A percentile compares a stretch with the other conserved stretches of the same genome.
These are phyloP conservation scores for Myiothlypis chrysogaster DNA, from an alignment of 2,797 vertebrate genomes.

Conservation along the genomic window DNA sequence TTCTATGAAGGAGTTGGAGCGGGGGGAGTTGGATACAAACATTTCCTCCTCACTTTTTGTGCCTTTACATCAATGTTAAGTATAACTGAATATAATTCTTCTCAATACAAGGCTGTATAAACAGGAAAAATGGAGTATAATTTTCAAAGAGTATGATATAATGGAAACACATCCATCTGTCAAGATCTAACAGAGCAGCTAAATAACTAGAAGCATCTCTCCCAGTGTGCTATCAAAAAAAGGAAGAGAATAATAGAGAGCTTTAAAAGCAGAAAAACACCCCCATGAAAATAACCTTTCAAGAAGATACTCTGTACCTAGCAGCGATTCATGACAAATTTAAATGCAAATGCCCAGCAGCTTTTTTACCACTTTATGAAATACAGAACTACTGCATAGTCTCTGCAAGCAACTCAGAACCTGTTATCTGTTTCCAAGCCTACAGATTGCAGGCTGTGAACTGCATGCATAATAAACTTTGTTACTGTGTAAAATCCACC, in stretches of 20 bases:
- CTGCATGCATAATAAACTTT: neutral
- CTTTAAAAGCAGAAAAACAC: neutral
- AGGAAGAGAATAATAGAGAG: neutral
- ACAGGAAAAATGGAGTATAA: neutral
- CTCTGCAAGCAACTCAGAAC: conserved; percentile 5
- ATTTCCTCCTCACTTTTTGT: neutral
- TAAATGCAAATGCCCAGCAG: conserved; percentile 39
- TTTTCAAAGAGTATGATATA: neutral
- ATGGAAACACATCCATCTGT: neutral
- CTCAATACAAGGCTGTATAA: neutral
- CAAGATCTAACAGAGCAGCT: neutral
- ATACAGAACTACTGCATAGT: neutral
- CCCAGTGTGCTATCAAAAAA: neutral
- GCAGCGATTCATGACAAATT: neutral
- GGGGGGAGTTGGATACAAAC: neutral
- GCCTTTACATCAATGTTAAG: neutral
- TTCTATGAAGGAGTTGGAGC: neutral
- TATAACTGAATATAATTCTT: neutral
- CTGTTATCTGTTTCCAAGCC: conserved; percentile 35
- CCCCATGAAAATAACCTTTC: conserved; percentile 5
- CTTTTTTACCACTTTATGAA: conserved; percentile 2
- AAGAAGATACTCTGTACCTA: neutral
- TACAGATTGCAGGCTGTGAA: neutral
- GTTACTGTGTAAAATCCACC: neutral
- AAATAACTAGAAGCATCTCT: neutral